Conservation (phyloP, 2,113 vertebrate species). For the Leucopsar rothschildi region DNA sequence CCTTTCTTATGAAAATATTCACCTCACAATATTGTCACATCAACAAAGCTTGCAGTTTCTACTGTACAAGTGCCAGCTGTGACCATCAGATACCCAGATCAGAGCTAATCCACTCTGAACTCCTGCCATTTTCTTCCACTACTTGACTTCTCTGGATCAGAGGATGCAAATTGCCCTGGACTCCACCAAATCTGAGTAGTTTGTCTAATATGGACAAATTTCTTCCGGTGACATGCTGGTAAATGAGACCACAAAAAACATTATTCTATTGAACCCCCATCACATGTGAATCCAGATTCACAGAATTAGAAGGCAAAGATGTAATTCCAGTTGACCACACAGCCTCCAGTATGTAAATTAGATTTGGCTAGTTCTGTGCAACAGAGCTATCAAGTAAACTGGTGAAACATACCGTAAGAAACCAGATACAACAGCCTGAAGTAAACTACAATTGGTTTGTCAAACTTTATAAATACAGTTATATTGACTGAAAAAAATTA, state of each 20-base stretch:
- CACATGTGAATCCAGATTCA: slow-evolving; percentile 18
- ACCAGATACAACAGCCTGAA: slow-evolving; percentile 53
- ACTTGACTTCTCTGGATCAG: neutral
- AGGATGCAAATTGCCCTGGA: neutral
- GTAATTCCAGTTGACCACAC: slow-evolving; percentile 49
- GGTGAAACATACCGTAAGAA: slow-evolving; percentile 52
- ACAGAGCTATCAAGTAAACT: slow-evolving; percentile 64
- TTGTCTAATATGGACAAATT: slow-evolving; percentile 31
- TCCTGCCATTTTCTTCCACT: neutral
- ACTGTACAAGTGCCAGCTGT: neutral
- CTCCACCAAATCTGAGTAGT: slow-evolving; percentile 11
- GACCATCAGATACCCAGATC: neutral
- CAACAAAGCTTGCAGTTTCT: neutral
- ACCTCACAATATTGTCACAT: neutral
- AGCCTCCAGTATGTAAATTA: slow-evolving; percentile 58
- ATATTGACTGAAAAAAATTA: slow-evolving; percentile 64
- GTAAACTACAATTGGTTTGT: slow-evolving; percentile 57
- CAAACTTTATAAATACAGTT: slow-evolving; percentile 59
- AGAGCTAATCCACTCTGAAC: neutral
- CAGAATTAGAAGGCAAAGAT: slow-evolving; percentile 12
- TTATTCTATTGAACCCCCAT: slow-evolving; percentile 31
- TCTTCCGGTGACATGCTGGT: slow-evolving; percentile 5
- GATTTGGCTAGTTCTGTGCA: slow-evolving; percentile 41
- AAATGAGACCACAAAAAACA: slow-evolving; percentile 34
- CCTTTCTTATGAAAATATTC: neutral